Evolutionary conservation across 2,888 invertebrate species (phyloP), one percentile per base, ranked within the genome.

Genomic region (Lamellibrachia columna): DNA sequence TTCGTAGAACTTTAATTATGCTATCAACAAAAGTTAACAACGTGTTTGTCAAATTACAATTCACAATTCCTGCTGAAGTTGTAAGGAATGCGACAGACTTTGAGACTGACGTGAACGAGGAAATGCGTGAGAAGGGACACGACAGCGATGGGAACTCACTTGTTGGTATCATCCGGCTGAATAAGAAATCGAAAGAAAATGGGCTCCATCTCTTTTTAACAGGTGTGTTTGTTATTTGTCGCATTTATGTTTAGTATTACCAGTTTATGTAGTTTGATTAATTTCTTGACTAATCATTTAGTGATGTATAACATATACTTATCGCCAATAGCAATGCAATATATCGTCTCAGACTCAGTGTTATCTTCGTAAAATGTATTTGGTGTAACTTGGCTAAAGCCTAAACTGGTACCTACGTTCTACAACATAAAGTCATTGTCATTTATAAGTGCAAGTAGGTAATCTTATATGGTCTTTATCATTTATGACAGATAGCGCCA

Each of bases 151-250:
- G 75, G 22, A 75, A 75, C 22, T n/a, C 75, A 22, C 75, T 75
- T 75, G 75, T 75, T 75, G 75, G 75, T 75, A 75, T 75, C 75
- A 75, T 75, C 75, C 75, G 22, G 75, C 22, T 75, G 75, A 75
- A 75, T 75, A 75, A 75, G 75, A 75, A 75, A n/a, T 75, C 75
- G 75, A 75, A 75, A 75, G 75, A 75, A 75, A 75, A 75, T 75
- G 75, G 75, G 22, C 75, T 75, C 15, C 75, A 75, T 75, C 75
- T 75, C 75, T 75, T 75, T 4, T n/a, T 75, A n/a, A 75, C 75
- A 75, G 75, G 75, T 75, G 15, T 75, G 75, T 22, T 22, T 75
- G 75, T n/a, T 3, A 75, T 75, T 75, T 75, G n/a, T 22, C 22
- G 22, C 75, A 75, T 3, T 22, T 75, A 15, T 15, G n/a, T 75